Evolutionary conservation across 2,797 vertebrate genomes (phyloP).

Genomic region (Benthosema pterotum): DNA sequence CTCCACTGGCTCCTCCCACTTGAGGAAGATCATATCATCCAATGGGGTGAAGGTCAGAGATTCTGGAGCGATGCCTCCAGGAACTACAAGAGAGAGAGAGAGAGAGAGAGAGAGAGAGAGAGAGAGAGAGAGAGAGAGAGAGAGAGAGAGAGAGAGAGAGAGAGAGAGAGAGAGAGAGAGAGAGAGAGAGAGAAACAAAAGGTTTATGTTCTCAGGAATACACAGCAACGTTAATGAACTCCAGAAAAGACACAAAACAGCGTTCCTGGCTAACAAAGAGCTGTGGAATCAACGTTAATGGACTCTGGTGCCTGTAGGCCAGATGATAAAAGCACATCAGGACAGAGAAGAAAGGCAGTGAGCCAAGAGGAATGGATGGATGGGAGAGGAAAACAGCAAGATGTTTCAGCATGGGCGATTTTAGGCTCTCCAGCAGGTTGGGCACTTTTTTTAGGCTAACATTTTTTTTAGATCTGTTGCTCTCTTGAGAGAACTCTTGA

Average conservation of each 20-base stretch:
- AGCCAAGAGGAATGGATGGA: slow-evolving; percentile 13
- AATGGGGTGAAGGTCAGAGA: slow-evolving; percentile 81
- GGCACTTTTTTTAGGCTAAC: too few relatives aligned
- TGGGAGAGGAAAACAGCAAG: slow-evolving; percentile 16
- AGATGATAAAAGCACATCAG: slow-evolving; percentile 48
- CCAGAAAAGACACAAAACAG: slow-evolving; percentile 39
- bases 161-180: too few relatives aligned
- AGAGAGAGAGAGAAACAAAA: slow-evolving; percentile 61
- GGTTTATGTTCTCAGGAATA: background rate
- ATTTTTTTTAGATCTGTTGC: too few relatives aligned
- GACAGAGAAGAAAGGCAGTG: slow-evolving; percentile 43
- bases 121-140: too few relatives aligned
- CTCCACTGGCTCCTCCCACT: slow-evolving; percentile 72
- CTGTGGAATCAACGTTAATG: slow-evolving; percentile 44
- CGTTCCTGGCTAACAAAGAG: slow-evolving; percentile 55
- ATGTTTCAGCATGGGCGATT: too few relatives aligned
- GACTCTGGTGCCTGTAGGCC: slow-evolving; percentile 40
- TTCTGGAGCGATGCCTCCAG: too few relatives aligned
- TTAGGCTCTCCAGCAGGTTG: too few relatives aligned
- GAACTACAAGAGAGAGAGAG: too few relatives aligned
- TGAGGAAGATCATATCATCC: slow-evolving; percentile 85
- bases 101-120: too few relatives aligned
- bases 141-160: too few relatives aligned
- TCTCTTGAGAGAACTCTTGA: too few relatives aligned
- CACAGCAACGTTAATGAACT: background rate